Evolutionary conservation across 2,888 invertebrate species (phyloP), one percentile per base, ranked within the genome.

Genomic region (Dryocosmus kuriphilus): DNA sequence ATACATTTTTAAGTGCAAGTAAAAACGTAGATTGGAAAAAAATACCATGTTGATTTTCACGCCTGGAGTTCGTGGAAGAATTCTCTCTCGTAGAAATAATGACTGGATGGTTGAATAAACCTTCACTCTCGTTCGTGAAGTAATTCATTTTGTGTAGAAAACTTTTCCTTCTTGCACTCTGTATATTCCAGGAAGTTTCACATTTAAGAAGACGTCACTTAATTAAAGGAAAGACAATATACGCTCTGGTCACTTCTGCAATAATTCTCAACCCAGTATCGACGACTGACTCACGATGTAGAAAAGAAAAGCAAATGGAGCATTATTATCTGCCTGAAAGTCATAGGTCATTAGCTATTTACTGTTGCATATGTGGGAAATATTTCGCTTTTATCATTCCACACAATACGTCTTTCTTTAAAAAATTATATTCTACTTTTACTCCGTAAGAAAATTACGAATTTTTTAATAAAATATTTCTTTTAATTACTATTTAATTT

Each of bases 31-130:
- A 24, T 60, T 35, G 67, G 57, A 38, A 38, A 60, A 3, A 55
- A n/a, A 55, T 83, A 86, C 86, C 86, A 83, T 76, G 80, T 74
- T 80, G 83, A 76, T 75, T 24, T 80, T 82, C 67, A 67, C 57
- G 63, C 16, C 77, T 75, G 9, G 60, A 77, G 22, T 24, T 77
- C 5, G 82, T 74, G 2, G 80, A 78, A 51, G 85, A 82, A 83
- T 79, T 84, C n/a, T 85, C 81, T 24, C 83, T 82, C 32, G 86
- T 87, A 14, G 88, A 87, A 65, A 87, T 65, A 57, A 86, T 77
- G 74, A 84, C 83, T 22, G 88, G 87, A 83, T 87, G 86, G 27
- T 77, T 78, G 27, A 89, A 82, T 24, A 88, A 83, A 73, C 82
- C 80, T 8, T 88, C 85, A 9, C 79, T 84, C 57, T 87, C 87